These are phyloP conservation scores for Diabrotica undecimpunctata DNA, from an alignment of 1,140 invertebrate species.

Conservation along the genomic window DNA sequence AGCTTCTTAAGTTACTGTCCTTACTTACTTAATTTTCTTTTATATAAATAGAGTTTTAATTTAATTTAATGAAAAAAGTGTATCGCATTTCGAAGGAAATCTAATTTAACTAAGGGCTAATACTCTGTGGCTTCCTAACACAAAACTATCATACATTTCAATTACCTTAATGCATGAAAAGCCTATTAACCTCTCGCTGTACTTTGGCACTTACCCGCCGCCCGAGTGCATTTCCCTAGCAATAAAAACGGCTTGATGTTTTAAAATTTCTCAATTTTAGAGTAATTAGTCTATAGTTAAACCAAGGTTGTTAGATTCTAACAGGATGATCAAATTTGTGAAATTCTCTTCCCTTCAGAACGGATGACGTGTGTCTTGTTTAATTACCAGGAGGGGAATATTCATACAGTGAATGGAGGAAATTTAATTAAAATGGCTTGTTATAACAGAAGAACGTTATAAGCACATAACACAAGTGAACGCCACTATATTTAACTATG, in stretches of 20 bases:
- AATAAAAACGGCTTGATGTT: constrained; percentile 2
- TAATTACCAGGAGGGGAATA: constrained; percentile 29
- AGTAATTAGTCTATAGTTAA: constrained; percentile 9
- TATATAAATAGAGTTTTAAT: no score
- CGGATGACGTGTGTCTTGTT: constrained; percentile 30
- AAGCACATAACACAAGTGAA: constrained; percentile 17
- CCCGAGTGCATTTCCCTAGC: neutral
- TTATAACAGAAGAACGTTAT: constrained; percentile 21
- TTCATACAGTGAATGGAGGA: constrained; percentile 29
- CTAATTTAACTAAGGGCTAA: no score
- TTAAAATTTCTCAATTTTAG: neutral
- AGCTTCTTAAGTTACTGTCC: no score
- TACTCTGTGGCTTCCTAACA: no score
- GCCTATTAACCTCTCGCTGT: neutral
- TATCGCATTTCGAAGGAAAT: no score
- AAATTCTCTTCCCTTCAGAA: constrained; percentile 24
- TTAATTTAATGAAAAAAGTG: no score
- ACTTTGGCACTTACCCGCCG: neutral
- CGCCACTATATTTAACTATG: constrained; percentile 10
- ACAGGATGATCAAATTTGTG: constrained; percentile 25
- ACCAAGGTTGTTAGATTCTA: constrained; percentile 24
- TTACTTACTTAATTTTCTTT: no score
- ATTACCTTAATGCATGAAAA: constrained; percentile 1
- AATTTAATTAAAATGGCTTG: constrained; percentile 31
- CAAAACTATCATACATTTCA: neutral